phyloP scores from a whole-genome alignment of 1,140 invertebrate species.

The Ditylenchus dipsaci region DNA sequence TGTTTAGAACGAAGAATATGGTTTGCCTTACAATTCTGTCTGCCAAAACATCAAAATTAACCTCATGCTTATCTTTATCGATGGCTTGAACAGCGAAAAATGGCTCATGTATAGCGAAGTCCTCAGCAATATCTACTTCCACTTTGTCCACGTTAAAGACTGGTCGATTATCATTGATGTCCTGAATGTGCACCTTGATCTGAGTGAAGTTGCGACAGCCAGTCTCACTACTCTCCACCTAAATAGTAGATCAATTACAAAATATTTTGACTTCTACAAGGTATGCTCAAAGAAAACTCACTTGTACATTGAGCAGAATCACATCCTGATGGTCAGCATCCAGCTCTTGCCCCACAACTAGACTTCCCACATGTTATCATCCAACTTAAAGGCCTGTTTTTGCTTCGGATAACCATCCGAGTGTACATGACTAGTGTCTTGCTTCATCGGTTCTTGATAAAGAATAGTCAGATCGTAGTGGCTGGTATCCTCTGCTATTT shows the following conservation, averaged over 20 bases:
- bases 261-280: neutral
- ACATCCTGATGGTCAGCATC: conserved; percentile 60
- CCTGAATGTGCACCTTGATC: conserved; percentile 63
- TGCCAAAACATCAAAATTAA: conserved; percentile 56
- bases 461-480: conserved; percentile 45
- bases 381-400: conserved; percentile 18
- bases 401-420: neutral
- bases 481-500: conserved; percentile 47
- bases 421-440: no score
- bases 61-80: conserved; percentile 75
- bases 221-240: neutral
- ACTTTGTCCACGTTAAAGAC: conserved; percentile 75
- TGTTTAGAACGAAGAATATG: no score
- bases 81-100: conserved; percentile 67
- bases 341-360: conserved; percentile 51
- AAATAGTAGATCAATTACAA: neutral
- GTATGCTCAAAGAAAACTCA: neutral
- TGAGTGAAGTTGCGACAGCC: conserved; percentile 47
- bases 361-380: conserved; percentile 20
- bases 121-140: conserved; percentile 81
- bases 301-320: conserved; percentile 30
- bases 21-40: neutral
- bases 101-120: conserved; percentile 62
- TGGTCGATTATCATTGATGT: conserved; percentile 88
- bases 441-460: conserved; percentile 38